phyloP scores from a whole-genome alignment of 2,888 invertebrate genomes.

The Archips xylosteana region DNA sequence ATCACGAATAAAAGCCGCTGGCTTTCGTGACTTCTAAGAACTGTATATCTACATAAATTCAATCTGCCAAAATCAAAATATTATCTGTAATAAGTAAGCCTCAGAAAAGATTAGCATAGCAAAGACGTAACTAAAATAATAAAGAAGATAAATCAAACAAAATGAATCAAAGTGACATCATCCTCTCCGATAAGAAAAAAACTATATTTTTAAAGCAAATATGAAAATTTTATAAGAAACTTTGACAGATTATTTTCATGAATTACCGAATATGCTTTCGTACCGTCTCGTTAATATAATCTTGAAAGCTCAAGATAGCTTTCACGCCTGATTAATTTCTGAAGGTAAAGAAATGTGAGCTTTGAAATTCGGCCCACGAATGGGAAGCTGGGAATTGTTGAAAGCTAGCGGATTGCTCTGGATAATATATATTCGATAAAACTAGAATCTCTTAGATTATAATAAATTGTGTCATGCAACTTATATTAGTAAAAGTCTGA shows the following conservation, averaged over 20 bases:
- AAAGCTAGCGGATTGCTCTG: neutral
- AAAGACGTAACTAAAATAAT: too few species aligned
- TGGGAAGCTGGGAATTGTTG: neutral
- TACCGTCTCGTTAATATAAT: neutral
- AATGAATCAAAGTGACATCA: too few species aligned
- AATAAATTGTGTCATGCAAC: neutral
- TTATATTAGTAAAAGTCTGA: neutral
- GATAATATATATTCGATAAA: neutral
- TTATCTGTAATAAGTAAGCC: too few species aligned
- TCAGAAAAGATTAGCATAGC: too few species aligned
- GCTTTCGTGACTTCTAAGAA: too few species aligned
- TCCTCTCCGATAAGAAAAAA: too few species aligned
- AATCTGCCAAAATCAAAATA: too few species aligned
- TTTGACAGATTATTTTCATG: neutral
- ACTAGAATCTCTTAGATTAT: neutral
- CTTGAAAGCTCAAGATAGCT: slow-evolving; percentile 4
- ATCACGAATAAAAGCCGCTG: too few species aligned
- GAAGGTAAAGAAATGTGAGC: slow-evolving; percentile 13
- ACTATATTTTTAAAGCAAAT: too few species aligned
- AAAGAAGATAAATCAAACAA: too few species aligned
- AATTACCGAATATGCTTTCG: slow-evolving; percentile 7
- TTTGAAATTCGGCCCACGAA: slow-evolving; percentile 1
- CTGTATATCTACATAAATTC: too few species aligned
- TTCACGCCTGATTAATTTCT: slow-evolving; percentile 16
- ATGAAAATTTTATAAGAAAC: neutral